phyloP scores from a whole-genome alignment of 2,113 vertebrate species.

The Vulpes ferrilata region DNA sequence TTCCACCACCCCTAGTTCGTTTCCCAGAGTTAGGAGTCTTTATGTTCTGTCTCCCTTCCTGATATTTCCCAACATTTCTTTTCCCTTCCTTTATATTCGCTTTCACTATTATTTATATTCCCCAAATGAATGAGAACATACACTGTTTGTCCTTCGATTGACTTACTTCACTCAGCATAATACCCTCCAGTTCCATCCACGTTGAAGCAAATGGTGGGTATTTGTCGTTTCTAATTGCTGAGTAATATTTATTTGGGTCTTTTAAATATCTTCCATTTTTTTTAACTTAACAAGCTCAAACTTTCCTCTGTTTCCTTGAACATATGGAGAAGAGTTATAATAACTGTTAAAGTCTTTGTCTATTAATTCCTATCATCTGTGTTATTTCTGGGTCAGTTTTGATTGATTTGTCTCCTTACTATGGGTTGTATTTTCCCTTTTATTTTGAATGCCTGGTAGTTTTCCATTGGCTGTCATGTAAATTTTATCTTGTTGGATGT shows the following conservation, averaged over 20 bases:
- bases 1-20: too few species aligned
- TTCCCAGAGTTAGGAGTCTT: too few species aligned
- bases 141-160: too few species aligned
- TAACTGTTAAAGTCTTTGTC: constrained; percentile 24
- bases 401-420: constrained; percentile 31
- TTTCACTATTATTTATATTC: too few species aligned
- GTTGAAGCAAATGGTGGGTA: too few species aligned
- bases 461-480: constrained; percentile 38
- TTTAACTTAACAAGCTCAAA: background rate
- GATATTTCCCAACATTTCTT: too few species aligned
- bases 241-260: background rate
- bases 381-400: constrained; percentile 30
- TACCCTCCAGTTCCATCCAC: too few species aligned
- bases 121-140: too few species aligned
- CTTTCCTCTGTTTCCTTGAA: constrained; percentile 15
- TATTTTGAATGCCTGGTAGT: background rate
- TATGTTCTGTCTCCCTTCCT: too few species aligned
- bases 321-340: background rate
- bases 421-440: constrained; percentile 37
- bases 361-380: background rate
- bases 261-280: background rate
- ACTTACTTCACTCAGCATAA: too few species aligned
- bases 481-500: constrained; percentile 58
- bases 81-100: too few species aligned
- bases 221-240: too few species aligned